Conservation (phyloP, 2,113 vertebrate species). For the Melanerpes aurifrons region DNA sequence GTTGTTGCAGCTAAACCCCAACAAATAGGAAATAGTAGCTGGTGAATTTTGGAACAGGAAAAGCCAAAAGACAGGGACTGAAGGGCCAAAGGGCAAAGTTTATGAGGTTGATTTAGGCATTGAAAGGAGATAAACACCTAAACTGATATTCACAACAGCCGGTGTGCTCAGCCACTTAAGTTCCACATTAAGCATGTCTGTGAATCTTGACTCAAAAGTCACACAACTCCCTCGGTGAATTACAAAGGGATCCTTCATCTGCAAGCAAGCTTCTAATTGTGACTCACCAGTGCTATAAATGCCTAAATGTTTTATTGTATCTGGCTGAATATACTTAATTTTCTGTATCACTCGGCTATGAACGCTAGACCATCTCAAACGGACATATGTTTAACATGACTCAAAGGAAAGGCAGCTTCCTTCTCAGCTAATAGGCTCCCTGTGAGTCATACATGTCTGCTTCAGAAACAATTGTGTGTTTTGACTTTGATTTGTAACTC, state of each 20-base stretch:
- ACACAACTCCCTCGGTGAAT: not conserved
- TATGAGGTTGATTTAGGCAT: not conserved
- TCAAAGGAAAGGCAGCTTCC: slow-evolving; percentile 23
- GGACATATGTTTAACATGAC: not conserved
- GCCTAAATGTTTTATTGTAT: not conserved
- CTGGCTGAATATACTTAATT: not conserved
- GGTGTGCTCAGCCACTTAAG: not conserved
- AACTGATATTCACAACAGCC: not conserved
- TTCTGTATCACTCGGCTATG: not conserved
- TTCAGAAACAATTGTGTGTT: slow-evolving; percentile 10
- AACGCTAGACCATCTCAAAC: not conserved
- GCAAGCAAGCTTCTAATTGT: not conserved
- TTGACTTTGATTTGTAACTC: not conserved
- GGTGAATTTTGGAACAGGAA: not conserved
- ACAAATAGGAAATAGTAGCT: not conserved
- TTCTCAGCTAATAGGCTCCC: not conserved
- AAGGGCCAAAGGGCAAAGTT: not conserved
- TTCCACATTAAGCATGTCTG: not conserved
- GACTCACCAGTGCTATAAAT: not conserved
- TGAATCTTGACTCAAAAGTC: not conserved
- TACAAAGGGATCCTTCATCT: not conserved
- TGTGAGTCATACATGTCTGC: not conserved
- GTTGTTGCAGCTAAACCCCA: not conserved
- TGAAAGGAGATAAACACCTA: not conserved
- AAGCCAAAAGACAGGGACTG: not conserved